Conservation (phyloP, 2,888 invertebrate species). For the Steinernema carpocapsae region DNA sequence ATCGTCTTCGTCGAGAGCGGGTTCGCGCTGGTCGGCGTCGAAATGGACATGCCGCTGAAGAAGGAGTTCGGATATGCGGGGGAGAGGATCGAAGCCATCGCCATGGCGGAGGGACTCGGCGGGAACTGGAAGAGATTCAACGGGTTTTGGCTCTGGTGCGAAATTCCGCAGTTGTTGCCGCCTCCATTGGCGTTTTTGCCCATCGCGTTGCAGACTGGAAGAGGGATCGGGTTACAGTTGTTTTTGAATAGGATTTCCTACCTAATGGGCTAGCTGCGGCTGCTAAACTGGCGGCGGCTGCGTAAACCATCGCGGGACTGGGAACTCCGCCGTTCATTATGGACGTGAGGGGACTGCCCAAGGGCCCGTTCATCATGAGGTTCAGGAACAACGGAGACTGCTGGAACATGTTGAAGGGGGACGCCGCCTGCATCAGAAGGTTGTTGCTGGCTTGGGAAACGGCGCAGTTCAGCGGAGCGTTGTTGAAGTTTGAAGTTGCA, state of each 20-base stretch:
- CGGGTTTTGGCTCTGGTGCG: conserved; percentile 18
- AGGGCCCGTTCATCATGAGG: conserved; percentile 18
- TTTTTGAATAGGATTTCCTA: conserved; percentile 9
- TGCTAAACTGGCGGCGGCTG: conserved; percentile 17
- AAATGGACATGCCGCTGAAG: conserved; percentile 21
- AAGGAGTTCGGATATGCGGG: conserved; percentile 27
- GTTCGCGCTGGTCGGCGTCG: conserved; percentile 23
- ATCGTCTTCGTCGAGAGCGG: neutral
- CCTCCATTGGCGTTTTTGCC: conserved; percentile 5
- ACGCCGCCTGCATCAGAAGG: conserved; percentile 19
- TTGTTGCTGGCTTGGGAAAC: conserved; percentile 31
- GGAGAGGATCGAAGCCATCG: conserved; percentile 27
- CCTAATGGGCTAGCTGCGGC: conserved; percentile 20
- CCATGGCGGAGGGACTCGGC: conserved; percentile 38
- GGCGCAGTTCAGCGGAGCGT: neutral
- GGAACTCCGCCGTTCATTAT: conserved; percentile 18
- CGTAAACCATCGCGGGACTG: conserved; percentile 16
- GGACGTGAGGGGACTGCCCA: neutral
- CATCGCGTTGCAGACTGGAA: conserved; percentile 15
- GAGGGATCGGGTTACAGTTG: neutral
- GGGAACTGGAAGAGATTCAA: conserved; percentile 47
- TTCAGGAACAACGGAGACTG: conserved; percentile 9
- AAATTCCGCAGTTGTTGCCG: conserved; percentile 12
- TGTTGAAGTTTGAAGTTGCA: conserved; percentile 37
- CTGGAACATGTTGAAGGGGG: conserved; percentile 18